Evolutionary conservation across 2,888 invertebrate species (phyloP).

Genomic region (Ephialtes manifestator): DNA sequence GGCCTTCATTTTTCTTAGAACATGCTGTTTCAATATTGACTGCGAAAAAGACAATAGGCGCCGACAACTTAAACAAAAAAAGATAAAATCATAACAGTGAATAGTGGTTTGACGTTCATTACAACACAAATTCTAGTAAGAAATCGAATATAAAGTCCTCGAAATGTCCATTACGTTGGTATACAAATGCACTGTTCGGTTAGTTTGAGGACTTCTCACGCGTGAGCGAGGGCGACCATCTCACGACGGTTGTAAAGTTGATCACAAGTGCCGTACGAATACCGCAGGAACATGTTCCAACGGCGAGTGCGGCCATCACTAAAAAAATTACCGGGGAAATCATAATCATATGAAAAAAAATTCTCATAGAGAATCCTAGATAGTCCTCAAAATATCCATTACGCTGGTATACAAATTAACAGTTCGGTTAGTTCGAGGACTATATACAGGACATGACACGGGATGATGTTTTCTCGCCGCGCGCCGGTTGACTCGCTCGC

Average conservation of each 20-base stretch:
- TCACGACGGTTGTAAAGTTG: constrained; percentile 1
- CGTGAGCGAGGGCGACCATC: background rate
- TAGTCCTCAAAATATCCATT: background rate
- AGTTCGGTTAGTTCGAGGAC: background rate
- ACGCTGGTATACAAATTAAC: background rate
- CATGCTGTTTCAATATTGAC: background rate
- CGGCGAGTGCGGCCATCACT: background rate
- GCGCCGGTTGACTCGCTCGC: too few relatives aligned
- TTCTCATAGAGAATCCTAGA: too few relatives aligned
- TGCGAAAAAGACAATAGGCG: background rate
- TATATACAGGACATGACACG: background rate
- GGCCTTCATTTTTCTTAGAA: background rate
- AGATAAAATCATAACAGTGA: background rate
- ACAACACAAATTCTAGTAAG: background rate
- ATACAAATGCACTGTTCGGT: background rate
- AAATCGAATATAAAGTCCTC: background rate
- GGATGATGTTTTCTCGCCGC: too few relatives aligned
- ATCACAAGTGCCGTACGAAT: background rate
- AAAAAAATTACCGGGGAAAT: background rate
- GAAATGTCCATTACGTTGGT: background rate
- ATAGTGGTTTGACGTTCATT: background rate
- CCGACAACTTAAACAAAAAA: background rate
- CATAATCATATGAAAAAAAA: too few relatives aligned
- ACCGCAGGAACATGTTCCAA: background rate
- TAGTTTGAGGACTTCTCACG: constrained; percentile 1